phyloP scores from a whole-genome alignment of 2,797 vertebrate genomes.

The Ceryle rudis region DNA sequence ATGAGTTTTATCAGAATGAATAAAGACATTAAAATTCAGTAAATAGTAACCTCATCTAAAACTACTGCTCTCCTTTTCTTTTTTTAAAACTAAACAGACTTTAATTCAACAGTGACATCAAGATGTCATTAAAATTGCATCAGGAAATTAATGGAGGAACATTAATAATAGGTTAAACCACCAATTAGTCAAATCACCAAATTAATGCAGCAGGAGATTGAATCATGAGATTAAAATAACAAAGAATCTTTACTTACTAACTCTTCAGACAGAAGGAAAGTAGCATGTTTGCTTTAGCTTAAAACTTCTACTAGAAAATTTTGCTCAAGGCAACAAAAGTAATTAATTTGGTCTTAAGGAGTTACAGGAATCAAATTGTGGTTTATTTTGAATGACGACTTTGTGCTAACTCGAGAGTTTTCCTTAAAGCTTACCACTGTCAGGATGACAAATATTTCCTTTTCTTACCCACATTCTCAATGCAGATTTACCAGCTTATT shows the following conservation, averaged over 20 bases:
- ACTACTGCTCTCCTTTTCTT: neutral
- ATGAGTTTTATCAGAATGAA: neutral
- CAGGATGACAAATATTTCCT: neutral
- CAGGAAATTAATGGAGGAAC: constrained; percentile 56
- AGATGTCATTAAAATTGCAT: constrained; percentile 61
- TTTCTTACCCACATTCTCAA: neutral
- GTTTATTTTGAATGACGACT: neutral
- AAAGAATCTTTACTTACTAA: constrained; percentile 46
- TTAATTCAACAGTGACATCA: constrained; percentile 53
- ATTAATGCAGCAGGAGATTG: constrained; percentile 67
- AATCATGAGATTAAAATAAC: constrained; percentile 68
- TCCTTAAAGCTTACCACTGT: neutral
- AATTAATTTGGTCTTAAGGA: constrained; percentile 18
- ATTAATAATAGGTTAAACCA: constrained; percentile 68
- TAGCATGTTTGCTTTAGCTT: constrained; percentile 16
- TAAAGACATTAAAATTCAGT: neutral
- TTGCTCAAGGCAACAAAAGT: constrained; percentile 3
- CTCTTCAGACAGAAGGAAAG: constrained; percentile 32
- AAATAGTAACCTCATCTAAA: constrained; percentile 10
- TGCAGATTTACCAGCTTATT: neutral
- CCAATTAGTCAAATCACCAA: constrained; percentile 65
- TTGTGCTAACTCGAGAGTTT: neutral
- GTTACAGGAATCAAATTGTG: constrained; percentile 7
- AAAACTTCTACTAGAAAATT: neutral
- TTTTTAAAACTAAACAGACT: neutral